A percentile compares a stretch with the other conserved stretches of the same genome.
Conservation (phyloP, 2,888 invertebrate species). For the Clanis bilineata region DNA sequence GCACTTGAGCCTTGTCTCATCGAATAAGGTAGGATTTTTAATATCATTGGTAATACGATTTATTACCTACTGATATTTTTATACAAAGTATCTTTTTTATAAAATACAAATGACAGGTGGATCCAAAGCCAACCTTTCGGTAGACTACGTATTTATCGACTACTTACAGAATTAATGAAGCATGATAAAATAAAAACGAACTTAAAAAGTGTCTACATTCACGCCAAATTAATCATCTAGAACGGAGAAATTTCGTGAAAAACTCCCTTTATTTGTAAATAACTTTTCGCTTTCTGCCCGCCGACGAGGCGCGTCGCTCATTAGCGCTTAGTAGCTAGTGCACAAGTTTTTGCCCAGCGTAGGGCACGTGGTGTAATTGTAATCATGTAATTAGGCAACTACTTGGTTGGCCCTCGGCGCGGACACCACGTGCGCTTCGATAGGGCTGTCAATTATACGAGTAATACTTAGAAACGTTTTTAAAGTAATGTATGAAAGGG, state of each 20-base stretch:
- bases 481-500: background rate
- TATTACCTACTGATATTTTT: too few relatives aligned
- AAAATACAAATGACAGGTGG: too few relatives aligned
- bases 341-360: background rate
- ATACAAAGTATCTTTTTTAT: too few relatives aligned
- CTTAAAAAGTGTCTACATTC: background rate
- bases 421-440: constrained; percentile 10
- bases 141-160: too few relatives aligned
- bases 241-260: background rate
- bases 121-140: too few relatives aligned
- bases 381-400: constrained; percentile 14
- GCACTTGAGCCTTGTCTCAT: background rate
- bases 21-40: background rate
- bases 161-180: background rate
- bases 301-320: too few relatives aligned
- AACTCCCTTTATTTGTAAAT: background rate
- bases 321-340: background rate
- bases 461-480: background rate
- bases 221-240: background rate
- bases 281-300: constrained; percentile 4
- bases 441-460: constrained; percentile 14
- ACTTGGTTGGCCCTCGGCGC: background rate
- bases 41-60: too few relatives aligned
- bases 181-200: background rate
- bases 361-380: constrained; percentile 4